These are phyloP conservation scores for Yponomeuta malinellus DNA, from an alignment of 2,888 invertebrate genomes.

Conservation along the genomic window DNA sequence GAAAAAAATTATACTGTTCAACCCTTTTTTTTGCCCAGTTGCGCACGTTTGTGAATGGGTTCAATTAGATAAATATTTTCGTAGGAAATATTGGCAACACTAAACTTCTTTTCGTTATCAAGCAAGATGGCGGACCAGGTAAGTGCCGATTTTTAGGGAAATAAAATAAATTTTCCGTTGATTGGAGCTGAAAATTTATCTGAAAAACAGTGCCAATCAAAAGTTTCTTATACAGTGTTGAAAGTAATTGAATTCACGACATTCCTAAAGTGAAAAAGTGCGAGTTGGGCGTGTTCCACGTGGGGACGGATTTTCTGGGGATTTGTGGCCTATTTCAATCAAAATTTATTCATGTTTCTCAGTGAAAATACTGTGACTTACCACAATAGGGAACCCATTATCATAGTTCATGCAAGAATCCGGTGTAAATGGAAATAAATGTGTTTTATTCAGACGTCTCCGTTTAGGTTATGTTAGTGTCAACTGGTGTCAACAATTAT, in stretches of 20 bases:
- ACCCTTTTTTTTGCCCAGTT: too few relatives aligned
- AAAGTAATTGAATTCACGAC: too few relatives aligned
- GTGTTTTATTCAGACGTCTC: neutral
- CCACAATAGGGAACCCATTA: neutral
- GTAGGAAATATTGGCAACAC: constrained; percentile 16
- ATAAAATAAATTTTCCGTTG: constrained; percentile 28
- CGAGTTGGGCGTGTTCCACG: constrained; percentile 41
- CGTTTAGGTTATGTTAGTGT: neutral
- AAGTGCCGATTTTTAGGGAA: constrained; percentile 56
- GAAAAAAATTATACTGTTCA: too few relatives aligned
- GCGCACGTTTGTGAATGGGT: too few relatives aligned
- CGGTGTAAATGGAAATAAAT: neutral
- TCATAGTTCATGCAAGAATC: neutral
- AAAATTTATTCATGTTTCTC: neutral
- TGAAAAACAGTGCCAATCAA: neutral
- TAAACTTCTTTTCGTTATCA: constrained; percentile 68
- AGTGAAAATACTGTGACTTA: constrained; percentile 1
- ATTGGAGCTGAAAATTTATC: neutral
- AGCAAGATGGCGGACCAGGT: constrained; percentile 90
- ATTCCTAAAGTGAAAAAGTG: constrained; percentile 35
- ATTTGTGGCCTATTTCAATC: constrained; percentile 12
- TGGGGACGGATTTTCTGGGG: constrained; percentile 32
- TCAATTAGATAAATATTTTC: neutral
- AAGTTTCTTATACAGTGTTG: neutral
- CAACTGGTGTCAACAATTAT: constrained; percentile 14